Conservation (phyloP, 1,140 invertebrate species). For the Agrypnia vestita region DNA sequence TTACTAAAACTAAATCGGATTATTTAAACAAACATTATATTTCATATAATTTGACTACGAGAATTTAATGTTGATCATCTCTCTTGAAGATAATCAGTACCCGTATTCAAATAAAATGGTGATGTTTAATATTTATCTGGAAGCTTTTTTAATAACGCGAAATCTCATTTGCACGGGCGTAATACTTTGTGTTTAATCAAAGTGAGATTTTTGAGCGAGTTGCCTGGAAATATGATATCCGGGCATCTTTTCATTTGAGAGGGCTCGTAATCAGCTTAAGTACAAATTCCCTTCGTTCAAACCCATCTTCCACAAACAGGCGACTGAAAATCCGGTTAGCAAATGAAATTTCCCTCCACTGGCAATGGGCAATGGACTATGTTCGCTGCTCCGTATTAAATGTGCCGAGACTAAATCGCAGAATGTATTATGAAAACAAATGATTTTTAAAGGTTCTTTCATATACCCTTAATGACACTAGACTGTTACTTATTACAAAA, state of each 20-base stretch:
- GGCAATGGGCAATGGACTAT: slow-evolving; percentile 17
- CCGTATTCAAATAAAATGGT: no score
- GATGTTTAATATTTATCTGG: no score
- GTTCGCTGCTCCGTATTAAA: not conserved
- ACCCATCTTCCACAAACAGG: slow-evolving; percentile 12
- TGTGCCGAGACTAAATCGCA: slow-evolving; percentile 24
- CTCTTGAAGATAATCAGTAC: no score
- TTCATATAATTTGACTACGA: no score
- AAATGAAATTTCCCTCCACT: slow-evolving; percentile 12
- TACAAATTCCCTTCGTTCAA: slow-evolving; percentile 13
- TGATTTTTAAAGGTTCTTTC: no score
- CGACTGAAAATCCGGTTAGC: not conserved
- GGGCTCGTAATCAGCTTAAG: slow-evolving; percentile 28
- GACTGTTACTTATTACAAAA: no score
- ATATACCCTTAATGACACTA: no score
- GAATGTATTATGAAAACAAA: no score
- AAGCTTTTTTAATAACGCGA: not conserved
- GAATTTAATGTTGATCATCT: no score
- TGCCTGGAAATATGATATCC: slow-evolving; percentile 11
- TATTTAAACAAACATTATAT: no score
- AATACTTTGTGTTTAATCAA: slow-evolving; percentile 22
- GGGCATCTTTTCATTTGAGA: slow-evolving; percentile 14
- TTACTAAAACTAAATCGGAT: no score
- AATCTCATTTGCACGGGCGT: slow-evolving; percentile 30
- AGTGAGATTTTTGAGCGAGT: slow-evolving; percentile 25